phyloP scores from a whole-genome alignment of 2,888 invertebrate genomes.

The Brenthis daphne region DNA sequence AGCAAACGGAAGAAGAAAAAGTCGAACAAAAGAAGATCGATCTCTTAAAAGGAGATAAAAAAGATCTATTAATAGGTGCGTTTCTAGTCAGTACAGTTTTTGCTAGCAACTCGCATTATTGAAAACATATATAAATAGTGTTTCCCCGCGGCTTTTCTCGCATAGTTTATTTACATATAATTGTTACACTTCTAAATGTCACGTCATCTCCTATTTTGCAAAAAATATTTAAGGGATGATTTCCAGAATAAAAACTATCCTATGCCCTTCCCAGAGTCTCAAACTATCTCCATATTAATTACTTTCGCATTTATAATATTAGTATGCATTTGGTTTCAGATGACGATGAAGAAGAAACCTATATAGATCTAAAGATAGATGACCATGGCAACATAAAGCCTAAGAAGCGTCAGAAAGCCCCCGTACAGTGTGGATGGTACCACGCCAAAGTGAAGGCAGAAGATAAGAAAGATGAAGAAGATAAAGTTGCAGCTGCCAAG shows the following conservation, averaged over 20 bases:
- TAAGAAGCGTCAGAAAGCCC: constrained; percentile 51
- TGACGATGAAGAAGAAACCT: constrained; percentile 71
- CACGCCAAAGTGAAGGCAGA: constrained; percentile 63
- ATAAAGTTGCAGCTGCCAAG: constrained; percentile 58
- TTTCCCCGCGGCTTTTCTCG: too few species aligned
- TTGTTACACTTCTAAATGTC: too few species aligned
- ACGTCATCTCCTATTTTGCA: too few species aligned
- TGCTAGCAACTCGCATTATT: too few species aligned
- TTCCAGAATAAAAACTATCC: too few species aligned
- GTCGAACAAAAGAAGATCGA: constrained; percentile 62
- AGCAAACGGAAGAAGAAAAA: constrained; percentile 45
- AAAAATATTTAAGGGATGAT: too few species aligned
- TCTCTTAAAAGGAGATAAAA: constrained; percentile 68
- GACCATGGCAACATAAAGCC: constrained; percentile 66
- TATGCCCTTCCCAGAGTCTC: too few species aligned
- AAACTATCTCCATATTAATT: too few species aligned
- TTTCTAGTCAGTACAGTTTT: neutral
- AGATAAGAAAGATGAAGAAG: constrained; percentile 39
- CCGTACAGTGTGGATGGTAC: constrained; percentile 56
- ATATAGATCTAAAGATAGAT: constrained; percentile 72
- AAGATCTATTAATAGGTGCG: constrained; percentile 68
- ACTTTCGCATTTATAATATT: constrained; percentile 5
- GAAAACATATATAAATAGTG: too few species aligned
- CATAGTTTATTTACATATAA: too few species aligned
- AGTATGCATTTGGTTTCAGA: constrained; percentile 44